phyloP scores from a whole-genome alignment of 2,797 vertebrate species.

The Bradypus variegatus region DNA sequence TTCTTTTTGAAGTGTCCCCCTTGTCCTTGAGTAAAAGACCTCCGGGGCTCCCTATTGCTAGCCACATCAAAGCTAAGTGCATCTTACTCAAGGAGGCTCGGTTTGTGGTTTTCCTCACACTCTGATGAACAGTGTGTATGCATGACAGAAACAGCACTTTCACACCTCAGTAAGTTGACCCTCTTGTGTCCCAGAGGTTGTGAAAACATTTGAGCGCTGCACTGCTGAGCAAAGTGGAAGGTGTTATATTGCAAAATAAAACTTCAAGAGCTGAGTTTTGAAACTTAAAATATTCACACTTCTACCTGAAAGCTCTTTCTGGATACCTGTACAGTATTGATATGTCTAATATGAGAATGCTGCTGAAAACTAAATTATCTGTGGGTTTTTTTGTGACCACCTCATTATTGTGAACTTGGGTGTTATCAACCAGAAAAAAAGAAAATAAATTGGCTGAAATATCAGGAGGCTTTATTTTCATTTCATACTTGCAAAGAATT shows the following conservation, averaged over 20 bases:
- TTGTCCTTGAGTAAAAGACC: background rate
- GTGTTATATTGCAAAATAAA: conserved; percentile 29
- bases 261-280: background rate
- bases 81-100: background rate
- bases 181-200: background rate
- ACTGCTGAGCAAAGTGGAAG: background rate
- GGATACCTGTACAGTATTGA: background rate
- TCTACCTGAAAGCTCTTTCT: background rate
- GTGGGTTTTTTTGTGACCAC: background rate
- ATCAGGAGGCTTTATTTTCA: background rate
- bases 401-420: background rate
- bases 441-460: background rate
- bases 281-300: background rate
- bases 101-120: background rate
- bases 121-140: background rate
- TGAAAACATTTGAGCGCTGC: background rate
- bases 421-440: background rate
- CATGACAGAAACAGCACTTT: background rate
- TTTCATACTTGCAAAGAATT: background rate
- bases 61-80: background rate
- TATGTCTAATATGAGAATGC: background rate
- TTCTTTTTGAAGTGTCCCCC: background rate
- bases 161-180: background rate
- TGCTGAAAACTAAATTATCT: background rate
- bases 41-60: background rate